Evolutionary conservation across 2,113 vertebrate genomes (phyloP), one percentile per base, ranked within the genome.

Genomic region (Bucco capensis): DNA sequence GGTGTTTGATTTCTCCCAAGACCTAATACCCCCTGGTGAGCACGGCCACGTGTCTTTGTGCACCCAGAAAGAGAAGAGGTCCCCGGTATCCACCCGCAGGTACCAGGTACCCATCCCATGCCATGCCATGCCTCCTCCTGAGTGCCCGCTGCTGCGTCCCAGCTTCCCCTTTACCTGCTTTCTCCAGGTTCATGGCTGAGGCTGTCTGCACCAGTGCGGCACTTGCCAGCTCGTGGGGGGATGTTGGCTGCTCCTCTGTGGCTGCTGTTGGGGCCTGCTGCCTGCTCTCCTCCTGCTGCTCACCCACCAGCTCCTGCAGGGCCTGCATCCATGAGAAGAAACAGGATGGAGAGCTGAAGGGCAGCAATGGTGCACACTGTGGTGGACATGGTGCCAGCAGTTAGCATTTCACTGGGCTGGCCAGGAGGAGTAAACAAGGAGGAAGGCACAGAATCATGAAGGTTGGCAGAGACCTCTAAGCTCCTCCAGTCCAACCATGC

Each of bases 261-360:
- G 60, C 77, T 19, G 65, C 64, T 13, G 69, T 1, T 1, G 12
- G 89, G 42, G 58, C 42, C 14, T 11, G 70, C 61, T 69, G 92
- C 72, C 30, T 50, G 19, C 28, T 2, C 94, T 71, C 38, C 62
- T 89, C 46, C 58, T 1, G 9, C 67, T 7, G 23, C 60, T 98
- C 96, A 12, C 94, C 97, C 28, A 94, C 96, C 40, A 97, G 96
- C 89, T 98, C 98, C 95, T 94, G 97, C 61, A 98, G 97, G 12
- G 96, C 97, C 98, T 98, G 97, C 9, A 66, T 72, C 90, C 31
- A 33, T 28, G 30, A 96, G 85, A 95, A 83, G 93, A 94, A 95
- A 94, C 61, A 14, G 42, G 53, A 21, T 2, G 2, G 47, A 51
- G 40, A 69, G 37, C 40, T 6, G 81, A 44, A 51, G 30, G 9